Conservation (phyloP, 2,113 vertebrate genomes). For the Crotalus tigris region DNA sequence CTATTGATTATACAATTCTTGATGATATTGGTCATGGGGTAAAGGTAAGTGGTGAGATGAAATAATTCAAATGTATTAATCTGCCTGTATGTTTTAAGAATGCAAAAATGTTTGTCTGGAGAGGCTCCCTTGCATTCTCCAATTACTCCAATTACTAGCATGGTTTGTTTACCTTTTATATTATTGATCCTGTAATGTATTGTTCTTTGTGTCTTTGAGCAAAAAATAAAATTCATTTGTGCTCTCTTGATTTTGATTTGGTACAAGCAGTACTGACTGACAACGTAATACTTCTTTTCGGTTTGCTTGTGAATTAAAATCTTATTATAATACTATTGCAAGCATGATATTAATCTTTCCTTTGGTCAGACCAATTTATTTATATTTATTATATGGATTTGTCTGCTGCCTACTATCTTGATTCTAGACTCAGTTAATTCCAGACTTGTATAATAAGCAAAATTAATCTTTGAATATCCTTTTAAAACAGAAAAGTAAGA, state of each 20-base stretch:
- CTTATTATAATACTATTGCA: background rate
- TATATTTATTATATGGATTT: background rate
- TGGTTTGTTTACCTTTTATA: background rate
- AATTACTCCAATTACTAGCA: conserved; percentile 43
- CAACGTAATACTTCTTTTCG: background rate
- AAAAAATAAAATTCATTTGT: conserved; percentile 12
- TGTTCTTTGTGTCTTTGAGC: conserved; percentile 1
- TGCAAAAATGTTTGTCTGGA: conserved; percentile 38
- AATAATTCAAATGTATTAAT: conserved; percentile 51
- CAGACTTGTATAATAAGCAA: background rate
- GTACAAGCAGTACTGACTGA: conserved; percentile 12
- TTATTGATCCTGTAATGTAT: conserved; percentile 25
- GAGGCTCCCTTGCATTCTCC: conserved; percentile 46
- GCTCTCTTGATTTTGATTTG: conserved; percentile 10
- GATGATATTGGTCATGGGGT: conserved; percentile 99
- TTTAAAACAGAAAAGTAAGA: conserved; percentile 15
- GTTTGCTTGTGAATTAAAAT: conserved; percentile 19
- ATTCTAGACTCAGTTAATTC: background rate
- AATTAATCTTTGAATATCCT: background rate
- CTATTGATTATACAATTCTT: conserved; percentile 95
- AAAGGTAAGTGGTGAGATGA: conserved; percentile 81
- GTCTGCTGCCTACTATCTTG: background rate
- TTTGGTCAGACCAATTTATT: background rate
- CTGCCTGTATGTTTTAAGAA: conserved; percentile 60
- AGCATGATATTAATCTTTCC: conserved; percentile 28